Evolutionary conservation across 2,888 invertebrate species (phyloP).

Genomic region (Barypeithes pellucidus): DNA sequence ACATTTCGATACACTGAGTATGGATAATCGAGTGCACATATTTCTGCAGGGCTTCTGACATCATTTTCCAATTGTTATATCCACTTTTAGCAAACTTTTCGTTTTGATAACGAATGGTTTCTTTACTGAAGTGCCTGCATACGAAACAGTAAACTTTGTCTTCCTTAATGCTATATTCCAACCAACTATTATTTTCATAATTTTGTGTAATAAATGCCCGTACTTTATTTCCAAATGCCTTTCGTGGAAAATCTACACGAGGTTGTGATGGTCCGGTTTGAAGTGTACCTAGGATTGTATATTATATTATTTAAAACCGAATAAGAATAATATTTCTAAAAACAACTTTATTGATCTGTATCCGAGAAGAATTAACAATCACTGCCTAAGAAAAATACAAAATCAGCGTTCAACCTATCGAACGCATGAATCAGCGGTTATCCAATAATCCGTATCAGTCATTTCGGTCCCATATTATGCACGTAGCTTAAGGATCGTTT

Average conservation of each 20-base stretch:
- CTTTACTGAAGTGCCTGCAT: conserved; percentile 1
- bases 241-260: neutral
- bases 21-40: neutral
- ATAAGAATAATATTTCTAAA: too few relatives aligned
- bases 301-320: too few relatives aligned
- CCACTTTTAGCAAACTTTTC: neutral
- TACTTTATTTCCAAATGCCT: neutral
- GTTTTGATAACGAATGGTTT: neutral
- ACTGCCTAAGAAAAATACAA: too few relatives aligned
- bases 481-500: too few relatives aligned
- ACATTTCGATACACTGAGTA: neutral
- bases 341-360: too few relatives aligned
- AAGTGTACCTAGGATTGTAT: neutral
- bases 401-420: too few relatives aligned
- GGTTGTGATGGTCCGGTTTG: conserved; percentile 2
- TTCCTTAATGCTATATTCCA: neutral
- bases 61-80: neutral
- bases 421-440: too few relatives aligned
- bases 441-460: too few relatives aligned
- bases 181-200: neutral
- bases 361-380: too few relatives aligned
- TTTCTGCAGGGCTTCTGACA: neutral
- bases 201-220: neutral
- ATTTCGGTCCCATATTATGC: too few relatives aligned
- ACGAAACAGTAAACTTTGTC: conserved; percentile 2